These are phyloP conservation scores for Aradus depressus DNA, from an alignment of 2,888 invertebrate genomes.

Conservation along the genomic window DNA sequence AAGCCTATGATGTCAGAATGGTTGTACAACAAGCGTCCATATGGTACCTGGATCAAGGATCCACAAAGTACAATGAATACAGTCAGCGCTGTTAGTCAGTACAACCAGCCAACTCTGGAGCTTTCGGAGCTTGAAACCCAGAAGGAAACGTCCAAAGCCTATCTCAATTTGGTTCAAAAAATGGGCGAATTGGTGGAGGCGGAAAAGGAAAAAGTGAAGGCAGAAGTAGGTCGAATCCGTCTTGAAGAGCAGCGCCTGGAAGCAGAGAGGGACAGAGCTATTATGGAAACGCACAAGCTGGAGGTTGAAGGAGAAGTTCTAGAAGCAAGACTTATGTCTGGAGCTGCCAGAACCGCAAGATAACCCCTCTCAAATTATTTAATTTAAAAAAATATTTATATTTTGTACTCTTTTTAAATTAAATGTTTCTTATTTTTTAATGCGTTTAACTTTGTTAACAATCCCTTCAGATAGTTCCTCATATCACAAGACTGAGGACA, in stretches of 20 bases:
- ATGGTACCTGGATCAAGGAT: conserved; percentile 22
- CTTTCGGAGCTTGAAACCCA: conserved; percentile 23
- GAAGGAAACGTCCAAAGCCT: conserved; percentile 26
- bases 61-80: conserved; percentile 21
- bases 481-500: too few species aligned
- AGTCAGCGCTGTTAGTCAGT: too few species aligned
- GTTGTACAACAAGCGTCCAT: conserved; percentile 19
- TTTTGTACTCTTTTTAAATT: too few species aligned
- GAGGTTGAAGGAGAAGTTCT: conserved; percentile 22
- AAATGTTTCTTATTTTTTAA: too few species aligned
- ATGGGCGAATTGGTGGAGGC: conserved; percentile 23
- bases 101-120: conserved; percentile 22
- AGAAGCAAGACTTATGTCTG: conserved; percentile 22
- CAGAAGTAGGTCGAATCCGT: conserved; percentile 11
- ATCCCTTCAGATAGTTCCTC: too few species aligned
- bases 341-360: conserved; percentile 8
- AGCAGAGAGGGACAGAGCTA: conserved; percentile 14
- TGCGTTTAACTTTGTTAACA: too few species aligned
- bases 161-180: conserved; percentile 36
- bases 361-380: too few species aligned
- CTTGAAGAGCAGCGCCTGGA: conserved; percentile 12
- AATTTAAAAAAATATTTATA: too few species aligned
- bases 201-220: conserved; percentile 28
- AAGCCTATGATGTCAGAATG: conserved; percentile 20
- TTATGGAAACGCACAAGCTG: conserved; percentile 22